phyloP scores from a whole-genome alignment of 2,797 vertebrate genomes.

The Hypotaenidia okinawae region DNA sequence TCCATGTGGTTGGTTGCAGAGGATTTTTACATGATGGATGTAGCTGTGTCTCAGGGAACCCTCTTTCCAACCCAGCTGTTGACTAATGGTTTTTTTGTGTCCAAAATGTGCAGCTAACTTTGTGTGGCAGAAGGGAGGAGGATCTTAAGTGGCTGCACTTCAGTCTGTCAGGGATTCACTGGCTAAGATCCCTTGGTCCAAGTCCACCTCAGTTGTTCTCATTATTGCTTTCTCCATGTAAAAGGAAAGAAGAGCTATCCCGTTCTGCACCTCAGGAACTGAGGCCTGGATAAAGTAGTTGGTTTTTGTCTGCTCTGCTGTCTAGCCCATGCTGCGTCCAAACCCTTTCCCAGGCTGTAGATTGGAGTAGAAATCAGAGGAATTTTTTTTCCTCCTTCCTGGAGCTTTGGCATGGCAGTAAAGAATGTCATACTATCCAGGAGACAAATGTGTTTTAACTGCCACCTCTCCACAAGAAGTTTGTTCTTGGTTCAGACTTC shows the following conservation, averaged over 20 bases:
- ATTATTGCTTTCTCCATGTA: not conserved
- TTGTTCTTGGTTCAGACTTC: slow-evolving; percentile 26
- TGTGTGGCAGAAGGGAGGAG: not conserved
- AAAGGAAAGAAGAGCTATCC: not conserved
- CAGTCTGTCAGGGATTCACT: not conserved
- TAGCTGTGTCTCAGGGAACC: not conserved
- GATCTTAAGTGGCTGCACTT: not conserved
- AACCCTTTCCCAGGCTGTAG: not conserved
- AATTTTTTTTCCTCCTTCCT: not conserved
- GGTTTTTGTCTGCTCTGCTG: slow-evolving; percentile 22
- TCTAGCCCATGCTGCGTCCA: not conserved
- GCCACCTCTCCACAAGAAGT: not conserved
- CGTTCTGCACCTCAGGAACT: not conserved
- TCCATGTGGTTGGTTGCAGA: not conserved
- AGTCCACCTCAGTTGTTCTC: not conserved
- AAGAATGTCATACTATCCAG: not conserved
- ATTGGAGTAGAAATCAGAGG: not conserved
- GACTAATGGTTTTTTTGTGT: not conserved
- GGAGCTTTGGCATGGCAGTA: slow-evolving; percentile 6
- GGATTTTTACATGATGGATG: rapidly evolving
- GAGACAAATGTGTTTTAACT: slow-evolving; percentile 38
- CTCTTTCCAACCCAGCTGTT: not conserved
- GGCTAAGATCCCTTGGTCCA: not conserved
- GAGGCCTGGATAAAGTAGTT: not conserved
- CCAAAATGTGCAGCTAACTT: not conserved